phyloP scores from a whole-genome alignment of 2,113 vertebrate species.

The Gymnorhina tibicen region DNA sequence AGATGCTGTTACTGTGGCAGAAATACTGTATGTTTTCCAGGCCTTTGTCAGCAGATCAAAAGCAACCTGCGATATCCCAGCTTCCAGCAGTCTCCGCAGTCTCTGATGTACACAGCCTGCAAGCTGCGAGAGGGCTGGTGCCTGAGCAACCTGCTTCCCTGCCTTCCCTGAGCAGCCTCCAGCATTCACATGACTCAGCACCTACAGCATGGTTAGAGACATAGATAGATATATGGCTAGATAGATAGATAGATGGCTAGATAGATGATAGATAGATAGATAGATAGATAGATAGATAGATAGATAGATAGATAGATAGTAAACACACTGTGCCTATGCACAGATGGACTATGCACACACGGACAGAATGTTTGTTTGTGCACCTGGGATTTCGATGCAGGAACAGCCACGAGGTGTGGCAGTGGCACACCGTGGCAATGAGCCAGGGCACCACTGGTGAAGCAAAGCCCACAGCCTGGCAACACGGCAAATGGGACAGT shows the following conservation, averaged over 20 bases:
- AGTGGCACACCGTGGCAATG: accelerated
- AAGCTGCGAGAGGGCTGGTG: neutral
- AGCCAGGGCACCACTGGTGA: neutral
- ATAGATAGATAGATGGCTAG: too few species aligned
- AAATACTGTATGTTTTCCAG: neutral
- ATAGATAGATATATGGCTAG: neutral
- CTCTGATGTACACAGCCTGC: constrained; percentile 9
- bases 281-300: neutral
- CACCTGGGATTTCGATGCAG: neutral
- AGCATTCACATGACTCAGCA: neutral
- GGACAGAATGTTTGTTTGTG: neutral
- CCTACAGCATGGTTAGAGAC: neutral
- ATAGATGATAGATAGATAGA: accelerated
- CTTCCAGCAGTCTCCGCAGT: neutral
- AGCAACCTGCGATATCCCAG: neutral
- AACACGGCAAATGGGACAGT: accelerated
- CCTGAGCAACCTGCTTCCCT: neutral
- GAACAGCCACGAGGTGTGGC: accelerated
- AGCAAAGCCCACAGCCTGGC: neutral
- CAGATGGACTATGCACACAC: neutral
- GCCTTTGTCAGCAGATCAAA: constrained; percentile 52
- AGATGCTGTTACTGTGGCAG: neutral
- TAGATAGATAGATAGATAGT: accelerated
- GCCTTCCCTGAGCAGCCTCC: neutral
- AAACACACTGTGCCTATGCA: neutral